Evolutionary conservation across 2,797 vertebrate genomes (phyloP).

Genomic region (Siniperca obscura): DNA sequence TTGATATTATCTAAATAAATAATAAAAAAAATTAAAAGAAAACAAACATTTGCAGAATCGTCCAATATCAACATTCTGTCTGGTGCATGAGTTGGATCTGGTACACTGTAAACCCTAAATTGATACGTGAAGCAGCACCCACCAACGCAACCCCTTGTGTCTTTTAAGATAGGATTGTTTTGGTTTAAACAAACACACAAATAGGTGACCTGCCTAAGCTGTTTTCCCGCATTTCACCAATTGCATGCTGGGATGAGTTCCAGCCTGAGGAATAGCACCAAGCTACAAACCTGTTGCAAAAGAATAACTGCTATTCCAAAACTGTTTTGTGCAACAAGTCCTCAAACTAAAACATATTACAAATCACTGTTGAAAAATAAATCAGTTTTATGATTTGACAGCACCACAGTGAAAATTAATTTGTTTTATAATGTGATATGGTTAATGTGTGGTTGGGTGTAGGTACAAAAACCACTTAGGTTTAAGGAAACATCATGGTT

Average conservation of each 20-base stretch:
- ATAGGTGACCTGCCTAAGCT: neutral
- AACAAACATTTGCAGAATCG: neutral
- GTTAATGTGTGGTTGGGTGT: neutral
- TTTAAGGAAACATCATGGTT: neutral
- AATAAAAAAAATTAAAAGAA: neutral
- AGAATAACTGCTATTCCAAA: neutral
- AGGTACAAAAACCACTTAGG: neutral
- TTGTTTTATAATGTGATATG: neutral
- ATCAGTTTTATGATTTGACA: no score
- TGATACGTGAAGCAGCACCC: neutral
- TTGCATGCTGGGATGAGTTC: slow-evolving; percentile 5
- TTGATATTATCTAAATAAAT: neutral
- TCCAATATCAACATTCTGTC: neutral
- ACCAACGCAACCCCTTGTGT: neutral
- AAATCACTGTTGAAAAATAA: neutral
- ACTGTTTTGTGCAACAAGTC: neutral
- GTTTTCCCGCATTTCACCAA: neutral
- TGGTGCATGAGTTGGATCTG: neutral
- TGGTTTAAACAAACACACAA: neutral
- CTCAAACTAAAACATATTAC: neutral
- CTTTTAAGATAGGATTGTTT: neutral
- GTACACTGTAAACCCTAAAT: neutral
- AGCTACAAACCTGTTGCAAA: neutral
- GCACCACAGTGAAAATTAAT: no score
- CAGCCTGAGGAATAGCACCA: neutral